A percentile compares a stretch with the other conserved stretches of the same genome.
Evolutionary conservation across 2,888 invertebrate species (phyloP).

Genomic region (Leptothorax acervorum): DNA sequence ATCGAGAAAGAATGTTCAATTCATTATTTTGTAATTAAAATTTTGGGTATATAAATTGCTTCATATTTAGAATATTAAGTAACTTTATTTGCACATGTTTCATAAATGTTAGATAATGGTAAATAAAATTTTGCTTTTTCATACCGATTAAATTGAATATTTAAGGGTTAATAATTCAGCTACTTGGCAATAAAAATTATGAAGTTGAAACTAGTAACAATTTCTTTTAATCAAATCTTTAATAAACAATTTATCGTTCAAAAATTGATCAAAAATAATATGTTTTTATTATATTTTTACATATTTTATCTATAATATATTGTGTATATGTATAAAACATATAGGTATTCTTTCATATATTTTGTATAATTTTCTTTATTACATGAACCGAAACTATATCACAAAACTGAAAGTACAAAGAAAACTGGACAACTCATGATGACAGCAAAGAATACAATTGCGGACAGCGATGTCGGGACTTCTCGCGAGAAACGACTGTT

Average conservation of each 20-base stretch:
- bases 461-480: constrained; percentile 27
- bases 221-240: not conserved
- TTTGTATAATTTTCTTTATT: not conserved
- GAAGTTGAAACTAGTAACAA: not conserved
- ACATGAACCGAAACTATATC: not conserved
- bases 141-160: not conserved
- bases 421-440: constrained; percentile 34
- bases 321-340: not conserved
- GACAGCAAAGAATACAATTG: constrained; percentile 47
- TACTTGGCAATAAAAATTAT: not conserved
- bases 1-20: not conserved
- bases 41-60: not conserved
- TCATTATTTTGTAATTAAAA: not conserved
- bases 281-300: not conserved
- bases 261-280: constrained; percentile 1
- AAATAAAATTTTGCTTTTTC: not conserved
- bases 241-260: not conserved
- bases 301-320: not conserved
- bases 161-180: not conserved
- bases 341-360: not conserved
- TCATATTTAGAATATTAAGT: not conserved
- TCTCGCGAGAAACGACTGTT: constrained; percentile 38
- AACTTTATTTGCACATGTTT: not conserved
- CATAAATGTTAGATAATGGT: not conserved
- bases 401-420: not conserved